phyloP scores from a whole-genome alignment of 2,113 vertebrate genomes.

The Hassar affinis region DNA sequence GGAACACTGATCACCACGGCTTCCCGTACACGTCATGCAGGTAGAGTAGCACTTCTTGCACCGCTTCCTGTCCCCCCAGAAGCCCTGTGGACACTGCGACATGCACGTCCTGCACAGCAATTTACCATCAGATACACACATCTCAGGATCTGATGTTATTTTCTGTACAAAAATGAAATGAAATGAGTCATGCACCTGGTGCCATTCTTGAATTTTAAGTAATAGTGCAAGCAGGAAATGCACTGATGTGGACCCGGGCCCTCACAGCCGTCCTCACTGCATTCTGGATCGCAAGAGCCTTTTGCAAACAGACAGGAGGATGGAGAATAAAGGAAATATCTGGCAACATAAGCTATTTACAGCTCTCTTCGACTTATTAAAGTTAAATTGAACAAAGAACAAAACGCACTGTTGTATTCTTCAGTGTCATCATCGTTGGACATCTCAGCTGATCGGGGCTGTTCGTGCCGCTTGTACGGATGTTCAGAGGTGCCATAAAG shows the following conservation, averaged over 20 bases:
- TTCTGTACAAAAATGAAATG: not conserved
- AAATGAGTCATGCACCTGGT: constrained; percentile 75
- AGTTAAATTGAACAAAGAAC: not conserved
- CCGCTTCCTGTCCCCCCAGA: constrained; percentile 87
- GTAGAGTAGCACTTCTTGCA: constrained; percentile 89
- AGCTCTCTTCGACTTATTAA: not conserved
- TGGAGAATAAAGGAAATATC: constrained; percentile 25
- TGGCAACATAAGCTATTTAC: not conserved
- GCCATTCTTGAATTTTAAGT: constrained; percentile 93
- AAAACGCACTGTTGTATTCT: constrained; percentile 82
- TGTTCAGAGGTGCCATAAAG: constrained; percentile 89
- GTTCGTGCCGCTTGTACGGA: constrained; percentile 74
- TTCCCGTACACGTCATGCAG: constrained; percentile 85
- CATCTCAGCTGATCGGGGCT: constrained; percentile 77
- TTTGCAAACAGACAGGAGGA: constrained; percentile 17
- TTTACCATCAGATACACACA: not conserved
- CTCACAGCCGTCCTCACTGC: constrained; percentile 88
- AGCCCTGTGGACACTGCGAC: constrained; percentile 82
- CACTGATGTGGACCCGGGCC: constrained; percentile 90
- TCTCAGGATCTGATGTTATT: too few relatives aligned
- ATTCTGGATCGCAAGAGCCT: constrained; percentile 92
- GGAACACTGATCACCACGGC: constrained; percentile 86
- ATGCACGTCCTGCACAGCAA: constrained; percentile 79
- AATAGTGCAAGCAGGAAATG: constrained; percentile 86
- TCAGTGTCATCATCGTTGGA: constrained; percentile 75